These are phyloP conservation scores for Tupaia tana DNA, from an alignment of 2,113 vertebrate genomes.

Conservation along the genomic window DNA sequence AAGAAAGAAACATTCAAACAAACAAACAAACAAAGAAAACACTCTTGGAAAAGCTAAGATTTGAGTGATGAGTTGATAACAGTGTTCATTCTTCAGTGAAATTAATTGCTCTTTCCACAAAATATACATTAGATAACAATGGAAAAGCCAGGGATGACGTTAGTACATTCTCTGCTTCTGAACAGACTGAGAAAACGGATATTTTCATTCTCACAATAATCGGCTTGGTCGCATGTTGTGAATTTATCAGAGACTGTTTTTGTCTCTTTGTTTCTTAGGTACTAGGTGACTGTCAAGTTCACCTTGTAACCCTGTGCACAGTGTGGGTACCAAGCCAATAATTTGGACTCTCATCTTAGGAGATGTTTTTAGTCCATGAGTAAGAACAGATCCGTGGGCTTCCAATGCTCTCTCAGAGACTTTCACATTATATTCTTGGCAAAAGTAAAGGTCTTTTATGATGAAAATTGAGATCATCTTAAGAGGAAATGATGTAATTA, in stretches of 20 bases:
- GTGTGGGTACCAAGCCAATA: neutral
- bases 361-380: constrained; percentile 57
- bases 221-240: neutral
- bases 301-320: neutral
- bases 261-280: neutral
- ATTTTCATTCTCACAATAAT: constrained; percentile 15
- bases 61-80: neutral
- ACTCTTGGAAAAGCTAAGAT: neutral
- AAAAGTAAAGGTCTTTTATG: constrained; percentile 35
- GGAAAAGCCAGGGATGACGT: constrained; percentile 44
- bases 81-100: neutral
- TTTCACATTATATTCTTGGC: constrained; percentile 56
- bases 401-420: constrained; percentile 28
- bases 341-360: neutral
- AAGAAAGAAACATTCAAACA: no score
- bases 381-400: neutral
- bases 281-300: neutral
- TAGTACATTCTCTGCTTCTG: constrained; percentile 64
- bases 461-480: constrained; percentile 61
- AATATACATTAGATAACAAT: neutral
- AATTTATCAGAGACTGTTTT: constrained; percentile 52
- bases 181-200: constrained; percentile 62
- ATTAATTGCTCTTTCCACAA: constrained; percentile 51
- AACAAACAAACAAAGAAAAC: no score
- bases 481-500: neutral